phyloP scores from a whole-genome alignment of 1,140 invertebrate genomes.

The Drosophila pruinosa region DNA sequence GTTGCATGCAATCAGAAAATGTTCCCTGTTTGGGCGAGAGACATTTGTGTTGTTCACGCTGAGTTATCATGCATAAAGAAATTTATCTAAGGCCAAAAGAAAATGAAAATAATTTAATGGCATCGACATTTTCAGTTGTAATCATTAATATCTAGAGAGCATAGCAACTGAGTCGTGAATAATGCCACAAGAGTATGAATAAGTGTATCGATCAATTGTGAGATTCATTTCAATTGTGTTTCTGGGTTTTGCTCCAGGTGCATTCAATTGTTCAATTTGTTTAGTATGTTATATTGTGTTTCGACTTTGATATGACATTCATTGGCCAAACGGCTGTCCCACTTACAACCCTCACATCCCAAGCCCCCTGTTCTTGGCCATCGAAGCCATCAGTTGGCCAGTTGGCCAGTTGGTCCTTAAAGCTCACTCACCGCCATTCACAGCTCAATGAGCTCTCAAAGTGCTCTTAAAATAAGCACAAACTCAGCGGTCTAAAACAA shows the following conservation, averaged over 20 bases:
- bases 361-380: slow-evolving; percentile 24
- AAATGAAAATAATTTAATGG: slow-evolving; percentile 58
- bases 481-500: slow-evolving; percentile 32
- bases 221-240: slow-evolving; percentile 14
- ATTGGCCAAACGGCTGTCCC: background rate
- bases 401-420: slow-evolving; percentile 28
- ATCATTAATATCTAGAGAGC: slow-evolving; percentile 68
- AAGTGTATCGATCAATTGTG: slow-evolving; percentile 33
- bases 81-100: slow-evolving; percentile 38
- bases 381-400: slow-evolving; percentile 23
- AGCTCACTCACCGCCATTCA: slow-evolving; percentile 56
- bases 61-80: slow-evolving; percentile 63
- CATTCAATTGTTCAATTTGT: slow-evolving; percentile 38
- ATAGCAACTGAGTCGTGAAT: slow-evolving; percentile 19
- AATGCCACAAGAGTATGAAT: background rate
- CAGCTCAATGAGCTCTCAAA: slow-evolving; percentile 66
- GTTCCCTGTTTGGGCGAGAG: slow-evolving; percentile 26
- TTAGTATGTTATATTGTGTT: slow-evolving; percentile 17
- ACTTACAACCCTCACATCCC: slow-evolving; percentile 1
- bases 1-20: slow-evolving; percentile 55
- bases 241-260: slow-evolving; percentile 45
- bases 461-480: slow-evolving; percentile 56
- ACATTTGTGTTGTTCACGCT: slow-evolving; percentile 51
- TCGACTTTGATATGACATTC: slow-evolving; percentile 30
- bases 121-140: slow-evolving; percentile 40